Percentiles rank a stretch among this genome's conserved stretches.
Evolutionary conservation across 2,113 vertebrate genomes (phyloP).

Genomic region (Geococcyx californianus): DNA sequence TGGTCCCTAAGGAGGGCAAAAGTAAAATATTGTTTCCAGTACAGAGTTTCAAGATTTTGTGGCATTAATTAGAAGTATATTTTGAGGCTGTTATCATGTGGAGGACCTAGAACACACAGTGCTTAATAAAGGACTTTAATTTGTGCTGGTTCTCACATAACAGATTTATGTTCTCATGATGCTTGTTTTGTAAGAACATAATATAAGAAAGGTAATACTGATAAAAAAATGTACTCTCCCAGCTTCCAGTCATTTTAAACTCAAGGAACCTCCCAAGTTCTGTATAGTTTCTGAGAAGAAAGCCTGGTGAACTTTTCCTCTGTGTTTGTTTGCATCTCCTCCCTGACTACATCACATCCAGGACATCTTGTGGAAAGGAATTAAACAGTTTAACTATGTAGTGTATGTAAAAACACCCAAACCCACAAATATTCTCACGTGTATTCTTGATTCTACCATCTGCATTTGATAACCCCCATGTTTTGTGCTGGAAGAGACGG

Average conservation of each 20-base stretch:
- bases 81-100: neutral
- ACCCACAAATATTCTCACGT: fast-evolving
- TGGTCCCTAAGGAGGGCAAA: neutral
- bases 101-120: neutral
- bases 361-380: neutral
- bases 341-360: neutral
- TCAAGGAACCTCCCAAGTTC: neutral
- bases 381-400: neutral
- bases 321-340: neutral
- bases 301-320: neutral
- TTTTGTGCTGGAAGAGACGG: neutral
- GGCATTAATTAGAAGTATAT: neutral
- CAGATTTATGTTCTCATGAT: neutral
- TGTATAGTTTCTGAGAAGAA: neutral
- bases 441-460: neutral
- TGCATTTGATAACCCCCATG: neutral
- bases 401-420: neutral
- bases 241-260: neutral
- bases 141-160: neutral
- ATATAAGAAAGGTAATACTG: neutral
- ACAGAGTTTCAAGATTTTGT: neutral
- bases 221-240: neutral
- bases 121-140: neutral
- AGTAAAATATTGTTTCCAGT: neutral
- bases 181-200: neutral